These are phyloP conservation scores for Hemistola chrysoprasaria DNA, from an alignment of 2,888 invertebrate genomes.

Conservation along the genomic window DNA sequence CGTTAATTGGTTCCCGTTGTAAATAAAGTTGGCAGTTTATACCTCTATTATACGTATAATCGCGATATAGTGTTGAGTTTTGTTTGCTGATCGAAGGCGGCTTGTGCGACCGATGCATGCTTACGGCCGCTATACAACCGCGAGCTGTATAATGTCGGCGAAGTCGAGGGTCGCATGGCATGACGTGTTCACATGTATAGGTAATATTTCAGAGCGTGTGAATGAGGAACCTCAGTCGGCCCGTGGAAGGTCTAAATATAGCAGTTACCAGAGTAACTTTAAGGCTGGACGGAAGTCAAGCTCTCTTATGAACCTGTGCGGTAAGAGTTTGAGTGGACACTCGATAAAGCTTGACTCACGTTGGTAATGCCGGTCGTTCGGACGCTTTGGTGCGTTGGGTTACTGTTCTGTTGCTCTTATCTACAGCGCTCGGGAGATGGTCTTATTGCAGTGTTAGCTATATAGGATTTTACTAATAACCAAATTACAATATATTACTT, in stretches of 20 bases:
- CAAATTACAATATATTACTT: too few relatives aligned
- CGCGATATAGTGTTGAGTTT: conserved; percentile 56
- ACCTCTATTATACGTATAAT: conserved; percentile 33
- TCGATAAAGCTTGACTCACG: conserved; percentile 67
- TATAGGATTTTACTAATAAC: too few relatives aligned
- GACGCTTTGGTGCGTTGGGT: conserved; percentile 74
- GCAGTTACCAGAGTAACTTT: conserved; percentile 93
- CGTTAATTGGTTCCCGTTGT: conserved; percentile 56
- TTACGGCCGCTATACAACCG: conserved; percentile 20
- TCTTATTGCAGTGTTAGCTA: conserved; percentile 27
- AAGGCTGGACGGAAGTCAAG: conserved; percentile 94
- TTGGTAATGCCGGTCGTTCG: conserved; percentile 53
- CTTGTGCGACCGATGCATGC: conserved; percentile 63
- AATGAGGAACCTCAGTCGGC: conserved; percentile 90
- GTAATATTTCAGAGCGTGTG: conserved; percentile 91
- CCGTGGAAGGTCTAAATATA: conserved; percentile 92
- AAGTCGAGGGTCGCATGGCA: conserved; percentile 46
- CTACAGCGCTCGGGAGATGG: conserved; percentile 35
- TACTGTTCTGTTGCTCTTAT: conserved; percentile 58
- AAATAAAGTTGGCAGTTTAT: conserved; percentile 39
- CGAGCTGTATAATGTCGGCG: conserved; percentile 19
- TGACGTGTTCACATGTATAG: conserved; percentile 66
- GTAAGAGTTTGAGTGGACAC: conserved; percentile 86
- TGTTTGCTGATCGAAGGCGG: conserved; percentile 57
- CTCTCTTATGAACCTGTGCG: conserved; percentile 97